Evolutionary conservation across 2,797 vertebrate species (phyloP), one percentile per base, ranked within the genome.

Genomic region (Perodicticus potto): DNA sequence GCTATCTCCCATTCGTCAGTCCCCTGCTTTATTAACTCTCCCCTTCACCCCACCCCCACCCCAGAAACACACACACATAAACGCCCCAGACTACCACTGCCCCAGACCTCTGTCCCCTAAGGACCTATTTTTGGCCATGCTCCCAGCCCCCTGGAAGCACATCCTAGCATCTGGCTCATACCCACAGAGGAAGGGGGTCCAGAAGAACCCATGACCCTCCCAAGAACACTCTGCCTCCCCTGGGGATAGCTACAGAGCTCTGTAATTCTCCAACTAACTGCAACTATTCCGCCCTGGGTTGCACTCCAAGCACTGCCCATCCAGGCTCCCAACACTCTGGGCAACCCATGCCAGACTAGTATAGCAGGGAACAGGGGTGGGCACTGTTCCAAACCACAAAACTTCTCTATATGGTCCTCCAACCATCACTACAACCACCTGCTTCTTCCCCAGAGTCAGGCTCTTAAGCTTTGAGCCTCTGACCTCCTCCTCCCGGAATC

Each of bases 31-130:
- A 37, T 63, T 59, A 85, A 57, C 86, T 57, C 37, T 80, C 80
- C 77, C 78, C 92, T 86, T 14, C 49, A 93, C 93, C 81, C 93
- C 7, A 14, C 63, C 6, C 5, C 67, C 97, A n/a, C 13, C 49
- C 49, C 49, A 53, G 49, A 53, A 53, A 53, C 49, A 45, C 45
- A 53, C 49, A 53, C 49, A 43, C 7, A 69, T 25, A 49, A 34
- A 22, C 32, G 86, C 91, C 5, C 49, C 14, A 53, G 49, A 72
- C 95, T 43, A 11, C 94, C 89, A 97, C 81, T 94, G 70, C 80
- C 89, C 95, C 95, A 87, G 96, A 96, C 91, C 96, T 96, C 89
- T 86, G 86, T 82, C 96, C 96, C 93, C 96, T 81, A 96, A 95
- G 74, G 94, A 88, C 84, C 92, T 59, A 3, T 83, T 92, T 96